phyloP scores from a whole-genome alignment of 2,888 invertebrate species.

The Deilephila elpenor region DNA sequence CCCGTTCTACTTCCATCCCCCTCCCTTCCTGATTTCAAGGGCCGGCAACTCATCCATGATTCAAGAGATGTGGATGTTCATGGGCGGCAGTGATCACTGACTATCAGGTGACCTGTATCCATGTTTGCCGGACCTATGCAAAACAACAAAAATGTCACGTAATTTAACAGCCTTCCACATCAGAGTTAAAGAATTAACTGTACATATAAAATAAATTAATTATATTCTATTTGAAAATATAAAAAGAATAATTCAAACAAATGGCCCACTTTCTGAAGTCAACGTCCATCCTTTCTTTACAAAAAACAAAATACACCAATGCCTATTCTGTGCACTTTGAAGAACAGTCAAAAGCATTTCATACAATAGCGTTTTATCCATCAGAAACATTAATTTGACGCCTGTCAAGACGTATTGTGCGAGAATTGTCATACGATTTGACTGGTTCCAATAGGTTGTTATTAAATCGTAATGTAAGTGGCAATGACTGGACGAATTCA shows the following conservation, averaged over 20 bases:
- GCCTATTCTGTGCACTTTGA: background rate
- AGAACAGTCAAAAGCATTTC: constrained; percentile 32
- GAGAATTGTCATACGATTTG: constrained; percentile 34
- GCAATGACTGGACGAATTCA: constrained; percentile 31
- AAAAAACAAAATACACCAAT: background rate
- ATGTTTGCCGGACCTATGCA: too few relatives aligned
- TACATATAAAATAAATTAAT: background rate
- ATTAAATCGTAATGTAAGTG: constrained; percentile 26
- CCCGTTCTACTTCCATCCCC: too few relatives aligned
- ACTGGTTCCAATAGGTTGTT: constrained; percentile 25
- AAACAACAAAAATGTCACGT: background rate
- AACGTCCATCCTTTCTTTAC: constrained; percentile 8
- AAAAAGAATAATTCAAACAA: background rate
- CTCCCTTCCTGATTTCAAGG: too few relatives aligned
- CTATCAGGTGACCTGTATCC: too few relatives aligned
- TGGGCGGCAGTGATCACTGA: too few relatives aligned
- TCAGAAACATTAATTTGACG: constrained; percentile 50
- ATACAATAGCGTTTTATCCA: constrained; percentile 42
- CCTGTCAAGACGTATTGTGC: constrained; percentile 50
- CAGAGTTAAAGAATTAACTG: background rate
- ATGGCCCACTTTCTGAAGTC: constrained; percentile 4
- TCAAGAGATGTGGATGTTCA: too few relatives aligned
- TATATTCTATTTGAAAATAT: background rate
- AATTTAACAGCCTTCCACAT: background rate
- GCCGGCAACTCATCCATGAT: too few relatives aligned